Conservation (phyloP, 2,113 vertebrate genomes). For the Chaetodon auriga region DNA sequence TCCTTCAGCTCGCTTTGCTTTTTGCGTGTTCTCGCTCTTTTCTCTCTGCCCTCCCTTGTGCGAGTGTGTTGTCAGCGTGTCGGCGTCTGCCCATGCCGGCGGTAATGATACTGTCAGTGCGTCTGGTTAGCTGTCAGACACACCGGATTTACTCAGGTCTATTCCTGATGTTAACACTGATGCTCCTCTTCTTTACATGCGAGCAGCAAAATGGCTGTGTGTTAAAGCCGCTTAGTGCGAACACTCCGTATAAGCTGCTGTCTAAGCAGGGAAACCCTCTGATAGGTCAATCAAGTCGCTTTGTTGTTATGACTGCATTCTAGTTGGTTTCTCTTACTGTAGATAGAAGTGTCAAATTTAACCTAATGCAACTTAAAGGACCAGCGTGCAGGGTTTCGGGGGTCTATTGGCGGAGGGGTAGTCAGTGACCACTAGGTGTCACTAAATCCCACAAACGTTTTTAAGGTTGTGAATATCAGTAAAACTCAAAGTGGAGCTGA, state of each 20-base stretch:
- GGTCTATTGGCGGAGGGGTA: no score
- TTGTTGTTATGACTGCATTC: conserved; percentile 14
- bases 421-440: no score
- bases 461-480: neutral
- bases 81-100: conserved; percentile 62
- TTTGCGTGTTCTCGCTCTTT: conserved; percentile 33
- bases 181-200: conserved; percentile 73
- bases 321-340: neutral
- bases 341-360: conserved; percentile 2
- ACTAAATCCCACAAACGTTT: no score
- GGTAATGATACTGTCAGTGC: conserved; percentile 80
- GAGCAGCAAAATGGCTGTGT: conserved; percentile 65
- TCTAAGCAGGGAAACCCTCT: conserved; percentile 44
- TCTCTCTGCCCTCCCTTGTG: conserved; percentile 69
- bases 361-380: neutral
- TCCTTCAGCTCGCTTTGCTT: conserved; percentile 41
- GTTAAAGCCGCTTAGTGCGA: conserved; percentile 68
- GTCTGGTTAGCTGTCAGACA: conserved; percentile 78
- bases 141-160: conserved; percentile 68
- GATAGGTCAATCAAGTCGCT: conserved; percentile 38
- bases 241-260: conserved; percentile 51
- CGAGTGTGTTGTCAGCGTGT: conserved; percentile 73
- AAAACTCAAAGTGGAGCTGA: neutral
- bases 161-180: conserved; percentile 78
- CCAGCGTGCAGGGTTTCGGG: no score